Conservation (phyloP, 2,797 vertebrate genomes). For the Pseudochirops corinnae region DNA sequence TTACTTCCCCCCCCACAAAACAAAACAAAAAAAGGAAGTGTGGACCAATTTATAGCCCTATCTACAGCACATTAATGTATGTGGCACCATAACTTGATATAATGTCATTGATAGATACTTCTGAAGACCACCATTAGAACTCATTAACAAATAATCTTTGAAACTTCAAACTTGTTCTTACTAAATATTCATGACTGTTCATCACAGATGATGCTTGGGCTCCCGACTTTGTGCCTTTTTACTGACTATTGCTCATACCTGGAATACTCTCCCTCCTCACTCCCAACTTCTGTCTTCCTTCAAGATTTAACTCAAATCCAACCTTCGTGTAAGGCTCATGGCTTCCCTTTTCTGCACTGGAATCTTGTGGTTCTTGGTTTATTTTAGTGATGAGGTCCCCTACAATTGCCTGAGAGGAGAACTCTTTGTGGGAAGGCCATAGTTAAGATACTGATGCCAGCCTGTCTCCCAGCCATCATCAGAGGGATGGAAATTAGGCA, state of each 20-base stretch:
- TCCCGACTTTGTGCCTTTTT: neutral
- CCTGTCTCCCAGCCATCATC: neutral
- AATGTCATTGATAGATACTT: neutral
- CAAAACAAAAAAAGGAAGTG: neutral
- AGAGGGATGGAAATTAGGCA: neutral
- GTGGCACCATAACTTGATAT: neutral
- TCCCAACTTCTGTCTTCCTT: neutral
- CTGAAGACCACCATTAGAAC: neutral
- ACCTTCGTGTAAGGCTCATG: neutral
- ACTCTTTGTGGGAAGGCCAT: neutral
- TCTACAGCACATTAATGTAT: neutral
- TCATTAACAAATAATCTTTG: neutral
- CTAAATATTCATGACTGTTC: neutral
- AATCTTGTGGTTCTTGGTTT: neutral
- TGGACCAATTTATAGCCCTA: neutral
- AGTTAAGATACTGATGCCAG: neutral
- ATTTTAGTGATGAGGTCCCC: neutral
- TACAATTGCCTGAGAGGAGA: neutral
- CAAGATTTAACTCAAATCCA: neutral
- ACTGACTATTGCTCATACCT: neutral
- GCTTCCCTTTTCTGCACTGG: neutral
- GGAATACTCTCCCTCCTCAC: neutral
- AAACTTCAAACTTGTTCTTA: neutral
- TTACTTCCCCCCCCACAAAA: no score
- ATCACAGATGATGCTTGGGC: neutral